Base-by-base conservation (phyloP, 2,888 invertebrate species). In the Merodon equestris region DNA sequence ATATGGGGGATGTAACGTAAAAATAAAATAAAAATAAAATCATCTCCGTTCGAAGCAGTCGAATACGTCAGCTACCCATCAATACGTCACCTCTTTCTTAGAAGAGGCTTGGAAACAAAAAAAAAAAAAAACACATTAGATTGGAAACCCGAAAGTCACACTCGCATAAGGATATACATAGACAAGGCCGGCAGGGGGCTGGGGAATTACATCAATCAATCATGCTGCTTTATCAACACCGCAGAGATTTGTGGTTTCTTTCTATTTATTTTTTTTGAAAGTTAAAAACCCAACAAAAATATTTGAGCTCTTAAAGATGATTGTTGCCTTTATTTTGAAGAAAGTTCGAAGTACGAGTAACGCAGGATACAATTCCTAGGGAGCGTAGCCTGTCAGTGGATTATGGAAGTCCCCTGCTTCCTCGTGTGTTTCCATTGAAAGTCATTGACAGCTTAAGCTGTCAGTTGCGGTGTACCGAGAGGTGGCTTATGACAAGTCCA, bases 131-230 rank as follows among this genome's bases (percentile, higher is more conserved):
- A 64, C 13, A 54, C 10, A 2, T 40, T 10, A 40, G 1, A 45
- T 47, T 44, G 38, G 40, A 36, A 36, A 15, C 14, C 38, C 47
- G 54, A 61, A 42, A 42, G 42, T 54, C 71, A 56, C 63, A 63
- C 18, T 63, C 48, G 7, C n/a, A 27, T 27, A 27, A 7, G 27
- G n/a, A n/a, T n/a, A n/a, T n/a, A 27, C 27, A 7, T 4, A 4
- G 27, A 7, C 27, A 27, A 7, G 27, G 27, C 3, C 27, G 40
- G 2, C 36, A 36, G 56, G 40, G 13, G 38, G 14, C 36, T 9
- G 63, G 48, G 71, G 57, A 57, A 64, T 64, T 64, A 72, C 63
- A 63, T 57, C 71, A 56, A 72, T 72, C 71, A 72, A 72, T 72
- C 71, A 72, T 72, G 44, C 57, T 64, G 71, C 57, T 57, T 72